Conservation (phyloP, 2,888 invertebrate species). For the Branchipolynoe longqiensis region DNA sequence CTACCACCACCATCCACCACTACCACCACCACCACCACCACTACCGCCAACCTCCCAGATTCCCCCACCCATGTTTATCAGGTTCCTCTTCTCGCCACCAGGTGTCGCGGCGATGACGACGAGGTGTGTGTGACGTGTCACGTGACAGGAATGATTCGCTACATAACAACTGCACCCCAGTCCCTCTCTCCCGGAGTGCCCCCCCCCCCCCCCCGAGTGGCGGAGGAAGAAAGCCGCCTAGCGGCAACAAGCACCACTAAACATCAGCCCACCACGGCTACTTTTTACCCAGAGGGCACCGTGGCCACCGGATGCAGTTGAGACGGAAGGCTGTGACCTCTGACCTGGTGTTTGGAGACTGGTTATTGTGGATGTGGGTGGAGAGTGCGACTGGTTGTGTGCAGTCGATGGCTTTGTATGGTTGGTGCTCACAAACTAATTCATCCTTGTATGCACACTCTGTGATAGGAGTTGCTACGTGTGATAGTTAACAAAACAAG, state of each 20-base stretch:
- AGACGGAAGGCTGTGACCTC: too few relatives aligned
- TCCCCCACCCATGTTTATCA: too few relatives aligned
- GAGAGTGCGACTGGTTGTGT: too few relatives aligned
- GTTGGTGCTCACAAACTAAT: not conserved
- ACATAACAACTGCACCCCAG: not conserved
- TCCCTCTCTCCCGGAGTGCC: not conserved
- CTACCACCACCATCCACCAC: too few relatives aligned
- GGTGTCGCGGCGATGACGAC: not conserved
- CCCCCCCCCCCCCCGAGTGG: slow-evolving; percentile 18
- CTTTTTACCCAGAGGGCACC: not conserved
- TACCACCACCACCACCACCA: too few relatives aligned
- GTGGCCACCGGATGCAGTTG: too few relatives aligned
- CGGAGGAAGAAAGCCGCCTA: slow-evolving; percentile 7
- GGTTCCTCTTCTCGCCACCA: not conserved
- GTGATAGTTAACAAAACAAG: too few relatives aligned
- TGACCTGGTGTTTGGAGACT: too few relatives aligned
- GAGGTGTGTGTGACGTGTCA: too few relatives aligned
- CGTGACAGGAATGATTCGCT: slow-evolving; percentile 18
- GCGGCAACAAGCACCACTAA: too few relatives aligned
- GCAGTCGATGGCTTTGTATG: too few relatives aligned
- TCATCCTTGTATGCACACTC: not conserved
- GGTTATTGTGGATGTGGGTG: slow-evolving; percentile 1
- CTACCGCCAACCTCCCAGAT: too few relatives aligned
- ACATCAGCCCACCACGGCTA: not conserved
- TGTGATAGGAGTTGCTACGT: not conserved